Base-by-base conservation (phyloP, 2,797 vertebrate species). In the Rhabdophis nuchalis region DNA sequence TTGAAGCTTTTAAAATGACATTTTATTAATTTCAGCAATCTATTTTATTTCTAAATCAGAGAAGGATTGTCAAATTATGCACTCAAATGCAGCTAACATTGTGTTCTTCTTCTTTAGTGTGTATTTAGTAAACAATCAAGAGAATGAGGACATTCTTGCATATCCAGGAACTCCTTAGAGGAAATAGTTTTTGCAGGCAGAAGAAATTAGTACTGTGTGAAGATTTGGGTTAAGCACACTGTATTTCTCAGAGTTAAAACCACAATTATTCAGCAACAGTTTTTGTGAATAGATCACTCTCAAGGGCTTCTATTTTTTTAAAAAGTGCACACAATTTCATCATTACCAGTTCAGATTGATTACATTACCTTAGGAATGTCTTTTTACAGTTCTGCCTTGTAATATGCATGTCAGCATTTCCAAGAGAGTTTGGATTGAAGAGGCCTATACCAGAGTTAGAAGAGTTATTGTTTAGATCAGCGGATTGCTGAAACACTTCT, bases 401-500 rank as follows among this genome's bases (percentile, higher is more conserved):
- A 94, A 94, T 96, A 87, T 94, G 93, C n/a, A 95, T 93, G 82
- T 97, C 97, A 52, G 95, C 90, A 94, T 94, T 95, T 94, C 96
- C 97, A 89, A 96, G 93, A 92, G 95, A 94, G 27, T 92, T 96
- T 46, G 97, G 96, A 94, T 94, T 96, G 95, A 97, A 98, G 91
- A 98, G 97, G 95, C 97, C 97, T 95, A 96, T 92, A 58, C 96
- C 95, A 53, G 97, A 94, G 77, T 89, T 97, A 87, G 96, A 96
- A 85, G 97, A 95, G 91, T 95, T 97, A 90, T 92, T 97, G 95
- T 97, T 97, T 89, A 98, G 93, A 95, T 98, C 98, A 27, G 97
- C 96, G 25, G 97, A 97, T 94, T 98, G 97, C 96, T 98, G 97
- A 95, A 98, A 97, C 32, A 97, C 97, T 94, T 98, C 98, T 93